Evolutionary conservation across 2,113 vertebrate genomes (phyloP), one percentile per base, ranked within the genome.

Genomic region (Urocolius indicus): DNA sequence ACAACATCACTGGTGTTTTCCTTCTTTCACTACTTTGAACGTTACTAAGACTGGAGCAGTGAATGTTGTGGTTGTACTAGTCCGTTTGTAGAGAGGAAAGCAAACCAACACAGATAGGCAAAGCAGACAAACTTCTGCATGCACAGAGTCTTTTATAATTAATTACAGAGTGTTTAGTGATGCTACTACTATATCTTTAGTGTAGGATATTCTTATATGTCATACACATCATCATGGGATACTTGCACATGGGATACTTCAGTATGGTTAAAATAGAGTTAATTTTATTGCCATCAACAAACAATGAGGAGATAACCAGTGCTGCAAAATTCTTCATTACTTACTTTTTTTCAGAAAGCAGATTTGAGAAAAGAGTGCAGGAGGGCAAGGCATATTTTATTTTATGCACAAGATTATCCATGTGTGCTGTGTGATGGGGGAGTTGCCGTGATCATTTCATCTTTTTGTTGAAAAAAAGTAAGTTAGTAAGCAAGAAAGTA

Each of bases 401-500:
- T 89, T 29, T 68, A 49, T 43, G 51, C 82, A 49, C 29, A 20
- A 67, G 19, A 65, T 89, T 61, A 93, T 55, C 79, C 48, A 5
- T 21, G 59, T 78, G 78, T 63, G 63, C 76, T 48, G 17, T 16
- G 69, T 51, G 81, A 27, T 62, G 86, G 95, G 43, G 67, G 77
- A 87, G 68, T 65, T 94, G 84, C 79, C 77, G 72, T 7, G 73
- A 87, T 87, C 5, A 0, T 41, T 45, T 84, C 89, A 81, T 16
- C 48, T 49, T 57, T 89, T 45, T 32, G 55, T 38, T 48, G 62
- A 21, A 58, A 75, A 71, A 58, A 72, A 54, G 34, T 51, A 73
- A 82, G 93, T 87, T 58, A 82, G 76, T 75, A 93, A 80, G 91
- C 69, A 71, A 67, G 79, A 65, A 95, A 76, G 30, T 95, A 79